Conservation (phyloP, 2,113 vertebrate genomes). For the Platanista minor region DNA sequence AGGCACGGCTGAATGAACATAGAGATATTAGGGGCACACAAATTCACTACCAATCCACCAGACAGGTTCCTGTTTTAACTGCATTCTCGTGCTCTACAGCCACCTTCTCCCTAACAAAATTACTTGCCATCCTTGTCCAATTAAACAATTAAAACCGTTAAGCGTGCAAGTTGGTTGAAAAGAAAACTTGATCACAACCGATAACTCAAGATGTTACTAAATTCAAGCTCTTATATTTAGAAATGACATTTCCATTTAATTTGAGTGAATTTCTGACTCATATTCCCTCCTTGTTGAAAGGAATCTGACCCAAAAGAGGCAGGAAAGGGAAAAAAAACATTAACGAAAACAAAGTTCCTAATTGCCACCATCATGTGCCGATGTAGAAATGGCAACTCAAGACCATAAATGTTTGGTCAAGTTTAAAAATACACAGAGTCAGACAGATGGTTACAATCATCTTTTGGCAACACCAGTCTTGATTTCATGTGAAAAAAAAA, state of each 20-base stretch:
- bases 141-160: background rate
- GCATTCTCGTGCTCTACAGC: background rate
- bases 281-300: background rate
- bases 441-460: conserved; percentile 79
- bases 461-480: conserved; percentile 27
- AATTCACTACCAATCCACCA: background rate
- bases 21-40: accelerated
- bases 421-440: conserved; percentile 42
- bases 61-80: background rate
- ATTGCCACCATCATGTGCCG: conserved; percentile 32
- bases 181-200: background rate
- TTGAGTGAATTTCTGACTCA: background rate
- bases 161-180: background rate
- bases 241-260: background rate
- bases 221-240: background rate
- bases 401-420: conserved; percentile 57
- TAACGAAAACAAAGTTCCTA: conserved; percentile 36
- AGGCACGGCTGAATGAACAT: accelerated
- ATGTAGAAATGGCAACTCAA: conserved; percentile 51
- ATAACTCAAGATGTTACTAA: background rate
- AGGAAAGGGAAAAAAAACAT: background rate
- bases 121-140: background rate
- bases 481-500: conserved; percentile 60
- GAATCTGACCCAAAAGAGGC: background rate
- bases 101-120: background rate